Conservation (phyloP, 2,888 invertebrate genomes). For the Acronicta aceris region DNA sequence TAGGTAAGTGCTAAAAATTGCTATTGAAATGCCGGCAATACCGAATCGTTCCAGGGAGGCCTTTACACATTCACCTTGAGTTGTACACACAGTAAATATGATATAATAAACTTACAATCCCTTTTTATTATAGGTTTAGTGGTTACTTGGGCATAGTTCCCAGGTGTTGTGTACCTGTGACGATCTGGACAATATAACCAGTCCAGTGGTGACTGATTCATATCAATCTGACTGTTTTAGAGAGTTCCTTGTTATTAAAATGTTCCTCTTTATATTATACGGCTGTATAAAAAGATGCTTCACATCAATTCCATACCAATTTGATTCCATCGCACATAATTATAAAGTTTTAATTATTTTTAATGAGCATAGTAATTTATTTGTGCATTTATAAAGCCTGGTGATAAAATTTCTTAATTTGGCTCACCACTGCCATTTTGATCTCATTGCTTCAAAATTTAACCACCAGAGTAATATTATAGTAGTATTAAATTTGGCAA, state of each 20-base stretch:
- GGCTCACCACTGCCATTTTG: conserved; percentile 39
- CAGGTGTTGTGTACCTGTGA: conserved; percentile 31
- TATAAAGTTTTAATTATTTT: too few species aligned
- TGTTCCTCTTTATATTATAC: conserved; percentile 29
- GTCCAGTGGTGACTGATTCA: conserved; percentile 43
- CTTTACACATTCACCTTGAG: too few species aligned
- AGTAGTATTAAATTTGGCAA: conserved; percentile 51
- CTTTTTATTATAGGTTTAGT: conserved; percentile 45
- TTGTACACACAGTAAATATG: too few species aligned
- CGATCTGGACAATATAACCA: conserved; percentile 47
- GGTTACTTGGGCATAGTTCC: conserved; percentile 2
- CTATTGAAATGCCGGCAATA: too few species aligned
- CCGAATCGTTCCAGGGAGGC: too few species aligned
- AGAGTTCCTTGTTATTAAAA: conserved; percentile 46
- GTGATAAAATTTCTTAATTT: conserved; percentile 18
- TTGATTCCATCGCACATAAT: too few species aligned
- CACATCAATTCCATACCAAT: too few species aligned
- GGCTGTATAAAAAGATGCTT: conserved; percentile 10
- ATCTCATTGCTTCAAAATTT: conserved; percentile 47
- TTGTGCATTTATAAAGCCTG: conserved; percentile 12
- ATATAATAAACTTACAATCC: conserved; percentile 14
- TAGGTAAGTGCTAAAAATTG: too few species aligned
- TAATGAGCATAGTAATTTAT: not conserved
- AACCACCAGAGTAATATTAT: conserved; percentile 43
- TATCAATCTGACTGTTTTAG: conserved; percentile 31